These are phyloP conservation scores for Todiramphus saurophagus DNA, from an alignment of 2,113 vertebrate genomes.

Conservation along the genomic window DNA sequence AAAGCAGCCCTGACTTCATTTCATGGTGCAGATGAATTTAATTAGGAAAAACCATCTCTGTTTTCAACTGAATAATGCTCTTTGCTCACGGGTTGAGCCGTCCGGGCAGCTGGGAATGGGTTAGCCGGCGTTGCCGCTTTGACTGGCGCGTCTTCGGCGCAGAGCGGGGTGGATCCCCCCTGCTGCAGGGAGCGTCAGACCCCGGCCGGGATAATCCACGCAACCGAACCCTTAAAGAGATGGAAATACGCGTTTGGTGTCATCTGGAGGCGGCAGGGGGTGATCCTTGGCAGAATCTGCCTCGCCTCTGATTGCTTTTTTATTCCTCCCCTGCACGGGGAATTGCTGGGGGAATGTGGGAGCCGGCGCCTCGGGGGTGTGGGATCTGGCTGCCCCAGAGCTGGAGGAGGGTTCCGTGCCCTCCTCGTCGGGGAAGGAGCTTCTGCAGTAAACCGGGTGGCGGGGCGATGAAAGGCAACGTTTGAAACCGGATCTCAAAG, in stretches of 20 bases:
- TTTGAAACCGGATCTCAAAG: neutral
- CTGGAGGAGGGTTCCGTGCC: neutral
- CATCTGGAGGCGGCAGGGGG: neutral
- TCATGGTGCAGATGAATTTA: neutral
- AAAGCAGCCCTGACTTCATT: neutral
- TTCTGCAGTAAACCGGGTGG: neutral
- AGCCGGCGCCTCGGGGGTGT: neutral
- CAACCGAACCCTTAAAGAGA: neutral
- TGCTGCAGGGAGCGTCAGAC: neutral
- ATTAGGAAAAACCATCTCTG: neutral
- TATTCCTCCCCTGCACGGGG: neutral
- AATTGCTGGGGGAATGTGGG: neutral
- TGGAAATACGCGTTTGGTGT: neutral
- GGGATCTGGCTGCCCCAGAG: neutral
- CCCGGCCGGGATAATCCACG: neutral
- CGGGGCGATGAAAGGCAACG: conserved; percentile 23
- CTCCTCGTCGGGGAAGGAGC: neutral
- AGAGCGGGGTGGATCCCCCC: neutral
- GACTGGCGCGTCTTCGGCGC: too few species aligned
- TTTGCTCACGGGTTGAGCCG: conserved; percentile 11
- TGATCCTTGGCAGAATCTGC: neutral
- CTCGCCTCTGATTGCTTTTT: neutral
- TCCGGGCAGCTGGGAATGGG: conserved; percentile 18
- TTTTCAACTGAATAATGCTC: conserved; percentile 23
- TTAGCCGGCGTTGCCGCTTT: neutral